Percentiles rank a stretch among this genome's conserved stretches.
These are phyloP conservation scores for Leuctra nigra DNA, from an alignment of 2,888 invertebrate genomes.

Conservation along the genomic window DNA sequence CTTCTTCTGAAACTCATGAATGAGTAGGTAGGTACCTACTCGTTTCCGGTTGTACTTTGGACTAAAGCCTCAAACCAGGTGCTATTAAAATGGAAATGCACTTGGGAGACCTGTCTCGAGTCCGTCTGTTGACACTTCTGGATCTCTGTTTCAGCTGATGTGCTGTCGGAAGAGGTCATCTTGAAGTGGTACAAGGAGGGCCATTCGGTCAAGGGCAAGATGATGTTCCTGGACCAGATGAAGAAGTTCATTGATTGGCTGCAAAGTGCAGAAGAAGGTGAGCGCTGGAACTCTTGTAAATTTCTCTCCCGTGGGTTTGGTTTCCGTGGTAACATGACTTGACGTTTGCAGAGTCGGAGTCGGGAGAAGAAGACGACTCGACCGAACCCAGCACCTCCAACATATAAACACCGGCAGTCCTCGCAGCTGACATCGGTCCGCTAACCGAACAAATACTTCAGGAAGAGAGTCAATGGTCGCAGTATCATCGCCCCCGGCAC, in stretches of 20 bases:
- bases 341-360: conserved; percentile 34
- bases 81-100: too few relatives aligned
- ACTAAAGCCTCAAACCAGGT: too few relatives aligned
- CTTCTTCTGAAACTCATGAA: too few relatives aligned
- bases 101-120: too few relatives aligned
- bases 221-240: conserved; percentile 97
- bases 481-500: too few relatives aligned
- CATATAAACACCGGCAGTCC: conserved; percentile 13
- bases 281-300: too few relatives aligned
- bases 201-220: conserved; percentile 90
- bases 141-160: conserved; percentile 74
- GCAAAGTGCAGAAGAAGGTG: conserved; percentile 88
- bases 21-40: too few relatives aligned
- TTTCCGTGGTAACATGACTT: neutral
- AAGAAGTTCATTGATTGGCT: conserved; percentile 97
- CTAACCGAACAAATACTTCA: too few relatives aligned
- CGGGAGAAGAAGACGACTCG: conserved; percentile 35
- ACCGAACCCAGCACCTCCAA: conserved; percentile 15
- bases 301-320: too few relatives aligned
- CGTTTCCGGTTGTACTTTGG: too few relatives aligned
- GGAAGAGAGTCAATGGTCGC: too few relatives aligned
- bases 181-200: conserved; percentile 94
- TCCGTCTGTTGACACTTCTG: too few relatives aligned
- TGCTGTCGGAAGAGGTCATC: conserved; percentile 91
- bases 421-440: neutral